A percentile compares a stretch with the other conserved stretches of the same genome.
These are phyloP conservation scores for Virgularia gustaviana DNA, from an alignment of 92 coral and sea anemone genomes.

Conservation along the genomic window DNA sequence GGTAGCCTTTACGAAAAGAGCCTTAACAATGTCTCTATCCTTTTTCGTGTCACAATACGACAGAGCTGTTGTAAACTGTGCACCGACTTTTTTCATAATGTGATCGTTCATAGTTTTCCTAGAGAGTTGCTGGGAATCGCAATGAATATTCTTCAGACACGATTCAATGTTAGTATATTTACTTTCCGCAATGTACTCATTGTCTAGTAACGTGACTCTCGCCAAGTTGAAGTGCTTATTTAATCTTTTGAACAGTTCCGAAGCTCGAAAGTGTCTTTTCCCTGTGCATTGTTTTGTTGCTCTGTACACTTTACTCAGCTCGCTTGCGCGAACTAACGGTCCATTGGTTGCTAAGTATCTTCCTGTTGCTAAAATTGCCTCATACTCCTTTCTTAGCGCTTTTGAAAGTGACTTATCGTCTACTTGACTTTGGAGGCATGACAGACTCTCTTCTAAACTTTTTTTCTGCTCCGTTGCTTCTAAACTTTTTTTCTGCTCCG, in stretches of 20 bases:
- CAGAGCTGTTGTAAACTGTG: constrained; percentile 15
- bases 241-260: constrained; percentile 33
- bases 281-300: constrained; percentile 1
- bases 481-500: constrained; percentile 2
- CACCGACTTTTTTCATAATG: constrained; percentile 21
- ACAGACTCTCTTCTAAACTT: background rate
- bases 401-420: no score
- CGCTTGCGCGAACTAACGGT: constrained; percentile 38
- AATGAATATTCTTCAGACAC: background rate
- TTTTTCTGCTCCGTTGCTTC: background rate
- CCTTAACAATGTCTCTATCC: constrained; percentile 40
- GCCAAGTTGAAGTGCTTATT: constrained; percentile 26
- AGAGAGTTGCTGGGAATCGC: background rate
- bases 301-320: constrained; percentile 30
- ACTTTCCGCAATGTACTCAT: constrained; percentile 33
- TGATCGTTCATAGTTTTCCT: constrained; percentile 26
- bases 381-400: background rate
- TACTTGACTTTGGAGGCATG: no score
- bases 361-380: constrained; percentile 31
- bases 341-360: constrained; percentile 38
- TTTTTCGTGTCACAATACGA: constrained; percentile 41
- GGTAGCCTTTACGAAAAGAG: constrained; percentile 28
- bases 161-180: no score
- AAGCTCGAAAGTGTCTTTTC: constrained; percentile 31
- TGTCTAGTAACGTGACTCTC: constrained; percentile 19